Percentiles rank a stretch among this genome's conserved stretches.
These are phyloP conservation scores for Pollenia angustigena DNA, from an alignment of 2,888 invertebrate species.

Conservation along the genomic window DNA sequence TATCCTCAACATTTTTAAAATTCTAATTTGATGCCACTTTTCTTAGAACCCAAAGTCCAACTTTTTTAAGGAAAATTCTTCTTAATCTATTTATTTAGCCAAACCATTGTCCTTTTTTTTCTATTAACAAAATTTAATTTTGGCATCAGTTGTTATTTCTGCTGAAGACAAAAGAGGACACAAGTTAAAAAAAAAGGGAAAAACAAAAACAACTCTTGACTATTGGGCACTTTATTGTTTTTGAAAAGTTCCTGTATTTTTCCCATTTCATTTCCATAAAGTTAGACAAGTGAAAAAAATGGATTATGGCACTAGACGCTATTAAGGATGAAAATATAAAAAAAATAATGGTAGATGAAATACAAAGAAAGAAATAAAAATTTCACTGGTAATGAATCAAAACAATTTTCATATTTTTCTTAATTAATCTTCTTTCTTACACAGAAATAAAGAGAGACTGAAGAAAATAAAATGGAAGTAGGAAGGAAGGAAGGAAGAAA, in stretches of 20 bases:
- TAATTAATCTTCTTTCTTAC: constrained; percentile 81
- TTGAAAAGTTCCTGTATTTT: constrained; percentile 62
- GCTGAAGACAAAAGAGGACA: constrained; percentile 11
- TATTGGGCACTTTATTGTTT: constrained; percentile 71
- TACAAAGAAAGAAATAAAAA: constrained; percentile 73
- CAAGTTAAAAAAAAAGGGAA: background rate
- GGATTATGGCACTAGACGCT: constrained; percentile 73
- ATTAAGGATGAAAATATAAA: constrained; percentile 52
- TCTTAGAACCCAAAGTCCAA: background rate
- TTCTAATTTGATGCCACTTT: too few species aligned
- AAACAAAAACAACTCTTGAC: constrained; percentile 55
- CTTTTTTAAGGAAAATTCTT: background rate
- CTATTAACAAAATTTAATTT: constrained; percentile 67
- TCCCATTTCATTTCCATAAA: constrained; percentile 42
- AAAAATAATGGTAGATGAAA: constrained; percentile 45
- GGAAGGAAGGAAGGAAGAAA: constrained; percentile 30
- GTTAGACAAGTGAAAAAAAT: constrained; percentile 71
- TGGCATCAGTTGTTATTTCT: constrained; percentile 68
- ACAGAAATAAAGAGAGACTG: constrained; percentile 33
- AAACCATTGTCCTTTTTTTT: constrained; percentile 47
- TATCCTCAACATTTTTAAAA: too few species aligned
- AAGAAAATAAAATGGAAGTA: background rate
- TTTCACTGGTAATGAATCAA: constrained; percentile 81
- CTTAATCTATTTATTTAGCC: background rate
- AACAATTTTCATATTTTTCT: constrained; percentile 82